Percentiles rank a stretch among this genome's conserved stretches.
Conservation (phyloP, 2,113 vertebrate genomes). For the Cairina moschata region DNA sequence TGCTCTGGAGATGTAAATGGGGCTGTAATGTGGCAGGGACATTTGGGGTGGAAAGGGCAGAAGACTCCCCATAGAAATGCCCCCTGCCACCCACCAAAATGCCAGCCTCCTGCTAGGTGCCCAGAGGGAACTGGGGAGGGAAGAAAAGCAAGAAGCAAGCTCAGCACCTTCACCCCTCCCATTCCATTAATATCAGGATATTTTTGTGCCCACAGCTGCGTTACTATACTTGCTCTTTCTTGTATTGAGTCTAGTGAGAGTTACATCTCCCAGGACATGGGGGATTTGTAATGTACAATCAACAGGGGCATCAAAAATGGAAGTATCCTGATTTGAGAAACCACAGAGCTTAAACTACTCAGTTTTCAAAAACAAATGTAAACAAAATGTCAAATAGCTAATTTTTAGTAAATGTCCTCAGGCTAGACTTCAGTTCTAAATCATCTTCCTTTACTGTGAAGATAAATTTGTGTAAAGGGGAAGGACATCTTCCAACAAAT, state of each 20-base stretch:
- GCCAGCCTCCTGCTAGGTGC: not conserved
- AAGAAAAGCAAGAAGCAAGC: not conserved
- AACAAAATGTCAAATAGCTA: not conserved
- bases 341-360: not conserved
- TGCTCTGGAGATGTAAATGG: not conserved
- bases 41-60: rapidly evolving
- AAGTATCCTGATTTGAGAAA: not conserved
- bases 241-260: not conserved
- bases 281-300: not conserved
- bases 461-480: not conserved
- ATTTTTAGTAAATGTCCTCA: not conserved
- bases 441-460: not conserved
- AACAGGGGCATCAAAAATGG: not conserved
- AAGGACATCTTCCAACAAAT: not conserved
- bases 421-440: not conserved
- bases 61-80: not conserved
- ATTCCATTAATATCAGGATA: slow-evolving; percentile 32
- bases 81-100: not conserved
- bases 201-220: slow-evolving; percentile 59
- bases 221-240: slow-evolving; percentile 50
- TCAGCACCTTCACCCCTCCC: slow-evolving; percentile 16
- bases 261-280: not conserved
- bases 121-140: not conserved
- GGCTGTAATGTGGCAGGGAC: not conserved
- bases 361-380: not conserved